phyloP scores from a whole-genome alignment of 2,797 vertebrate species.

The Carapus acus region DNA sequence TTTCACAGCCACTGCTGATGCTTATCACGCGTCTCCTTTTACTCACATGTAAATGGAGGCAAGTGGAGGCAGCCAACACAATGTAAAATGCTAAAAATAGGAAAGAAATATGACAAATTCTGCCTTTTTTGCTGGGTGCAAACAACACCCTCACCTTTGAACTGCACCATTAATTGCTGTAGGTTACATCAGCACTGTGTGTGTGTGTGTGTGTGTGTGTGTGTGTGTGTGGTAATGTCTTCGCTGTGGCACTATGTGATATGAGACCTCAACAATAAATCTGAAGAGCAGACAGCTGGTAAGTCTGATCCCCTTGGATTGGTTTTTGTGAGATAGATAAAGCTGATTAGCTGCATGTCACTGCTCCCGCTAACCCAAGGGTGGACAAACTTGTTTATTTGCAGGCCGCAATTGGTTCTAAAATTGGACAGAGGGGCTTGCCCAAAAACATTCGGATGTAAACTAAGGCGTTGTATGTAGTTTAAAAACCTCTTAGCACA shows the following conservation, averaged over 20 bases:
- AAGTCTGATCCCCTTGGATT: constrained; percentile 85
- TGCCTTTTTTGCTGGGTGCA: constrained; percentile 1
- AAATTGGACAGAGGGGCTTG: too few relatives aligned
- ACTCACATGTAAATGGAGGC: too few relatives aligned
- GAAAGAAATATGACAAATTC: too few relatives aligned
- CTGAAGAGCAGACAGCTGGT: constrained; percentile 82
- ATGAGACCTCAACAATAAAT: constrained; percentile 69
- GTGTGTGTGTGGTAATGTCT: too few relatives aligned
- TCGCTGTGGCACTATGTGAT: constrained; percentile 54
- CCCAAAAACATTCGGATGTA: too few relatives aligned
- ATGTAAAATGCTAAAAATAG: too few relatives aligned
- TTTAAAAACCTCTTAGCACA: too few relatives aligned
- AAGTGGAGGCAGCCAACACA: too few relatives aligned
- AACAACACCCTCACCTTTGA: constrained; percentile 4
- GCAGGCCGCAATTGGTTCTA: too few relatives aligned
- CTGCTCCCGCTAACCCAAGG: constrained; percentile 72
- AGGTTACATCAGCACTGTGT: not conserved
- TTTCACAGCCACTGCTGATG: constrained; percentile 8
- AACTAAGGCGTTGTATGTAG: too few relatives aligned
- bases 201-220: too few relatives aligned
- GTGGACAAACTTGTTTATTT: too few relatives aligned
- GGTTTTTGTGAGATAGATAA: constrained; percentile 84
- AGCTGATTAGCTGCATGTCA: constrained; percentile 83
- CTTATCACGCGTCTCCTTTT: constrained; percentile 16
- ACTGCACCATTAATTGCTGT: not conserved